These are phyloP conservation scores for Octomys mimax DNA, from an alignment of 2,797 vertebrate genomes.

Conservation along the genomic window DNA sequence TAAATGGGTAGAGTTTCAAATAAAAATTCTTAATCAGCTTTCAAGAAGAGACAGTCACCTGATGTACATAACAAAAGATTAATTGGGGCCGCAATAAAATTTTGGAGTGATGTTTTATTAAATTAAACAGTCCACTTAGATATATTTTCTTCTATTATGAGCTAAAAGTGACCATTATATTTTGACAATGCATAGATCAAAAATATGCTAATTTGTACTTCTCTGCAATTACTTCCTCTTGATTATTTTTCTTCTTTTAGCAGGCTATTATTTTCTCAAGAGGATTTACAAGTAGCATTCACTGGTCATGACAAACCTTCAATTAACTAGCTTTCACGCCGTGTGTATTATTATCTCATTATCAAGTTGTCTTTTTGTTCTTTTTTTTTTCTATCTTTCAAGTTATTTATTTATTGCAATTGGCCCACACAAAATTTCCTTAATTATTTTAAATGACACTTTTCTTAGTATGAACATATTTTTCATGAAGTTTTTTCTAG, in stretches of 20 bases:
- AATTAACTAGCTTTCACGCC: conserved; percentile 85
- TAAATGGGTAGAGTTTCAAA: background rate
- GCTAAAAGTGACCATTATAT: conserved; percentile 80
- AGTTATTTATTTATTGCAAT: conserved; percentile 80
- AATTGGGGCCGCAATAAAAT: background rate
- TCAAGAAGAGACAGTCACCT: background rate
- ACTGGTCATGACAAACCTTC: conserved; percentile 85
- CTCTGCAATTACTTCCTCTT: conserved; percentile 80
- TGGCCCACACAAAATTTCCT: conserved; percentile 50
- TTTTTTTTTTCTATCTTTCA: conserved; percentile 63
- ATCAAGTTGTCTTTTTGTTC: conserved; percentile 81
- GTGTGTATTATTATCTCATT: conserved; percentile 84
- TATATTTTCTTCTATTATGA: conserved; percentile 67
- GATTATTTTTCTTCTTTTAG: conserved; percentile 84
- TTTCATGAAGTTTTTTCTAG: conserved; percentile 51
- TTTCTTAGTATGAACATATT: conserved; percentile 52
- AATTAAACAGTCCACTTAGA: conserved; percentile 77
- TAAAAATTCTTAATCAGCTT: background rate
- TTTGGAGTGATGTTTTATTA: conserved; percentile 43
- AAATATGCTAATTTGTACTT: conserved; percentile 84
- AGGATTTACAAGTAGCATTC: conserved; percentile 83
- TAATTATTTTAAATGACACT: conserved; percentile 79
- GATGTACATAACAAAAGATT: background rate
- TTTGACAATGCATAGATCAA: conserved; percentile 79
- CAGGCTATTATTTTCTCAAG: conserved; percentile 86